Evolutionary conservation across 2,113 vertebrate genomes (phyloP), one percentile per base, ranked within the genome.

Genomic region (Dicaeum eximium): DNA sequence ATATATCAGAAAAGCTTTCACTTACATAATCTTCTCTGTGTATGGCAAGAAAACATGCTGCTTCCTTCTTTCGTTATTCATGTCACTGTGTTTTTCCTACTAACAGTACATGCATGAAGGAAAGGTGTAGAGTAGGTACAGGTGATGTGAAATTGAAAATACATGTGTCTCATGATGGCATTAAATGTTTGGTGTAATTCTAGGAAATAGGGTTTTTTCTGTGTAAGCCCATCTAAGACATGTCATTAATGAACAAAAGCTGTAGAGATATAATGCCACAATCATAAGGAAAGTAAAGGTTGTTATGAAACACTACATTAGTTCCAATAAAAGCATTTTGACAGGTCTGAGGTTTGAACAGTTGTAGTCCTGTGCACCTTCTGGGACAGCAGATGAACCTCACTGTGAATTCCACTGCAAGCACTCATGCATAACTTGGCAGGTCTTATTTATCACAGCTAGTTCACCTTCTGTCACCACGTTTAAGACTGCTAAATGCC

Each of bases 401-500:
- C 73, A n/a, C 25, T 77, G 64, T n/a, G 78, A 88, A 94, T 78
- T 78, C 56, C 51, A 71, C 58, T 80, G 71, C 48, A 71, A 82
- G 62, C 50, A 73, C 30, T 86, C 51, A 47, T 13, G 50, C 35
- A 54, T 61, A 86, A 80, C 71, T 90, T 89, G 60, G 81, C 84
- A 94, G 81, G 84, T 83, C 56, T 22, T 47, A 38, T 73, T 54
- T n/a, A 72, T 65, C 81, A 73, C 33, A 83, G 79, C 75, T 62
- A 73, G 80, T 83, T 79, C 64, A 95, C 94, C 84, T 95, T 94
- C 93, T 93, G 81, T 88, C 82, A 88, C 69, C 42, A 78, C 2
- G 2, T 80, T 91, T 90, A 95, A 84, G 70, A 75, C 70, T 92
- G 65, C 79, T 92, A 86, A 92, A 95, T 93, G 90, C 51, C 53